These are phyloP conservation scores for Gila orcuttii DNA, from an alignment of 2,113 vertebrate species.

Conservation along the genomic window DNA sequence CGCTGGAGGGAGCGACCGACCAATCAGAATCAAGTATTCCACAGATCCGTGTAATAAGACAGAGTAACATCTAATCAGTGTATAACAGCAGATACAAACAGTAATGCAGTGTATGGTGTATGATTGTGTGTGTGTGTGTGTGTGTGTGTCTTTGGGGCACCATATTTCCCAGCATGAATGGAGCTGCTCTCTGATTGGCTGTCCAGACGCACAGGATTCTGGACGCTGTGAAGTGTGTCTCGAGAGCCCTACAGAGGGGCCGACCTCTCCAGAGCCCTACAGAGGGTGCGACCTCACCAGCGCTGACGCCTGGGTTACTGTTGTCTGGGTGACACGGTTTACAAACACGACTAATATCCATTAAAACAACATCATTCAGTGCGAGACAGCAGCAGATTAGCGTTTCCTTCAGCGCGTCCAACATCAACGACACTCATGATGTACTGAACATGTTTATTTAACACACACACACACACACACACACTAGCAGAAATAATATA, in stretches of 20 bases:
- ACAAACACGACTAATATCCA: conserved; percentile 45
- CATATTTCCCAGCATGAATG: conserved; percentile 70
- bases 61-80: not conserved
- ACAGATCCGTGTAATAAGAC: too few species aligned
- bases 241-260: conserved; percentile 52
- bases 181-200: conserved; percentile 74
- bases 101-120: not conserved
- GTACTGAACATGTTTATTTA: not conserved
- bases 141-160: conserved; percentile 6
- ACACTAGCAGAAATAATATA: not conserved
- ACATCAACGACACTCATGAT: too few species aligned
- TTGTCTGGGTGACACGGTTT: conserved; percentile 30
- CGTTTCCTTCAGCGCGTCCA: too few species aligned
- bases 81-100: not conserved
- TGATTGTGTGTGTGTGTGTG: conserved; percentile 32
- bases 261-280: conserved; percentile 48
- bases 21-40: too few species aligned
- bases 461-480: too few species aligned
- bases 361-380: conserved; percentile 38
- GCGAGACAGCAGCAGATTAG: not conserved
- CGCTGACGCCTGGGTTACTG: conserved; percentile 36
- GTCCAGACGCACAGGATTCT: conserved; percentile 63
- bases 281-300: conserved; percentile 44
- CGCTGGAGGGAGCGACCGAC: too few species aligned
- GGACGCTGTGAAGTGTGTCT: conserved; percentile 69